phyloP scores from a whole-genome alignment of 2,888 invertebrate species.

The Leuctra nigra region DNA sequence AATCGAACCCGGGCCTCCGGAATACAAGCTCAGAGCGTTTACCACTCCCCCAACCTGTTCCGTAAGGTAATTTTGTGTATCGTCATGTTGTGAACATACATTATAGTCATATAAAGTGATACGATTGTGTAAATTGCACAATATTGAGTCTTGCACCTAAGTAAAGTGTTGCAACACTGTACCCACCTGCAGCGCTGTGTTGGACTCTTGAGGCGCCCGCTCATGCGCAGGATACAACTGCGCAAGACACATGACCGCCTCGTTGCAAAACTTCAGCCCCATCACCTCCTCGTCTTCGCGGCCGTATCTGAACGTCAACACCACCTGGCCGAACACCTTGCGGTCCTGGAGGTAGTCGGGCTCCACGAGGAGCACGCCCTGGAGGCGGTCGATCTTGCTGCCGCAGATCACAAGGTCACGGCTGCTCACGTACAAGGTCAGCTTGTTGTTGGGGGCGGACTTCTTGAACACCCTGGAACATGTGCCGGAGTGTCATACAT shows the following conservation, averaged over 20 bases:
- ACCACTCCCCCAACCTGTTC: too few relatives aligned
- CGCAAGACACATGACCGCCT: slow-evolving; percentile 87
- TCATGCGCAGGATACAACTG: slow-evolving; percentile 74
- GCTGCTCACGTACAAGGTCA: slow-evolving; percentile 75
- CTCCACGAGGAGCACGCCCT: slow-evolving; percentile 89
- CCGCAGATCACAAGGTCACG: slow-evolving; percentile 73
- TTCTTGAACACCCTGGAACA: slow-evolving; percentile 74
- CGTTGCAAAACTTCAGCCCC: slow-evolving; percentile 96
- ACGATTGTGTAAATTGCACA: too few relatives aligned
- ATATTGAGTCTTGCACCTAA: too few relatives aligned
- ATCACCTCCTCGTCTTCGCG: slow-evolving; percentile 97
- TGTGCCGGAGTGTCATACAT: too few relatives aligned
- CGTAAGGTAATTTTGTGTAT: too few relatives aligned
- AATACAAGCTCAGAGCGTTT: too few relatives aligned
- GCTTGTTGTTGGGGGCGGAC: slow-evolving; percentile 75
- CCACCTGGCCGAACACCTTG: slow-evolving; percentile 78
- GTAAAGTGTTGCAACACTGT: too few relatives aligned
- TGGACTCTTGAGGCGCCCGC: slow-evolving; percentile 44
- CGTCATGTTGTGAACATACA: too few relatives aligned
- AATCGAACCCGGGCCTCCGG: too few relatives aligned
- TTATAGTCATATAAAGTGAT: too few relatives aligned
- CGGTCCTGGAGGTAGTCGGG: slow-evolving; percentile 76
- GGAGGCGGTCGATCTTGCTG: slow-evolving; percentile 67
- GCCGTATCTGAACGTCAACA: slow-evolving; percentile 93
- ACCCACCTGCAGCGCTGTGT: slow-evolving; percentile 71